Evolutionary conservation across 2,113 vertebrate species (phyloP), one percentile per base, ranked within the genome.

Genomic region (Microcebus ravelobensis): DNA sequence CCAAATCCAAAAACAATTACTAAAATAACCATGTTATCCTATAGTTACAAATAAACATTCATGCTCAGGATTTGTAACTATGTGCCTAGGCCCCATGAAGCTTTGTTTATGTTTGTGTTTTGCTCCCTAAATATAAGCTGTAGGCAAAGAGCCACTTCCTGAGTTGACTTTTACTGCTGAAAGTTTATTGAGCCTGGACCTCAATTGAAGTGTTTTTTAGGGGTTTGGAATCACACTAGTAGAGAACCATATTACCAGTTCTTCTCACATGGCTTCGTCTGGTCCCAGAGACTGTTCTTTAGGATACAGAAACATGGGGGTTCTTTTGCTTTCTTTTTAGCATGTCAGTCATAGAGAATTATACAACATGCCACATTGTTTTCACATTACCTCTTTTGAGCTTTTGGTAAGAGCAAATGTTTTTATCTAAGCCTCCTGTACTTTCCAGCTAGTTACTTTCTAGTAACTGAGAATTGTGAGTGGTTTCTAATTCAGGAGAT

Each of bases 381-480:
- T 95, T 45, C 3, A 57, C 1, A 18, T 79, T 34, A 74, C 25
- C 36, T 52, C 36, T 5, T 90, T 90, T 76, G 61, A 93, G 61
- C 27, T 74, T 79, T 73, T 87, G 48, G 14, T 93, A 55, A 90
- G 77, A 71, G 34, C 20, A 23, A 90, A 59, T 94, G 50, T 84
- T 39, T 93, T 93, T 79, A 31, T 68, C 45, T 91, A 86, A 92
- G 86, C 82, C 82, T n/a, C 2, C 17, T 88, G 13, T 70, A n/a
- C 25, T 85, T 45, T 91, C 34, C 39, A 91, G 50, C 48, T 90
- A 11, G 42, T 45, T 45, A 45, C 42, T 45, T 87, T 73, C 42
- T 93, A 63, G 67, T 89, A 18, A 20, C 42, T 90, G 13, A 42
- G 18, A 96, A 96, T n/a, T 87, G 0, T 91, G 68, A 21, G 25